phyloP scores from a whole-genome alignment of 2,888 invertebrate genomes.

The Drosophila gaucha region DNA sequence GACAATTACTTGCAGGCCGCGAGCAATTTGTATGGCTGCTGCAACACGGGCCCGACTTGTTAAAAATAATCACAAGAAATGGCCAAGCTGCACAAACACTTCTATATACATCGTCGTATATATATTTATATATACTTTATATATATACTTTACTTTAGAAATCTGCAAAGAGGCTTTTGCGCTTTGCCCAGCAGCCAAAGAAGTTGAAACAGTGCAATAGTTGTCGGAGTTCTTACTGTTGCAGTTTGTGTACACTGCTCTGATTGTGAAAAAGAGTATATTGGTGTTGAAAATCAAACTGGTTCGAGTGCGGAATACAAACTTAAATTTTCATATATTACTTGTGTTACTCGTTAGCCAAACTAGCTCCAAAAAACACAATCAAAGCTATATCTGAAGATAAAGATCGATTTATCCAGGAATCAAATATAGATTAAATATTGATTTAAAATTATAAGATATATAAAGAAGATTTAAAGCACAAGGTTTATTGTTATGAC shows the following conservation, averaged over 20 bases:
- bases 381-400: no score
- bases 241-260: slow-evolving; percentile 8
- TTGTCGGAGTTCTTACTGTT: slow-evolving; percentile 19
- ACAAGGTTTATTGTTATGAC: no score
- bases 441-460: no score
- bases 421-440: no score
- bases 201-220: slow-evolving; percentile 36
- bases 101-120: not conserved
- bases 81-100: slow-evolving; percentile 41
- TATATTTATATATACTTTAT: not conserved
- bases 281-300: not conserved
- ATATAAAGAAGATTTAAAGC: no score
- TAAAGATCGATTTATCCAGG: no score
- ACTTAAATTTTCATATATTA: no score
- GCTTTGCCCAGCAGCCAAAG: slow-evolving; percentile 24
- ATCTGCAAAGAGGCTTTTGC: slow-evolving; percentile 17
- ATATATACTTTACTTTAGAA: not conserved
- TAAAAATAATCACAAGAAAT: slow-evolving; percentile 71
- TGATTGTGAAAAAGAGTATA: not conserved
- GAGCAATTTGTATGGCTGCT: slow-evolving; percentile 68
- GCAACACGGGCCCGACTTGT: slow-evolving; percentile 66
- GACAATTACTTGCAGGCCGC: slow-evolving; percentile 80
- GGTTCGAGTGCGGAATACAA: no score
- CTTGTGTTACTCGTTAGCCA: no score
- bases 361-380: no score